Evolutionary conservation across 1,140 invertebrate species (phyloP), one percentile per base, ranked within the genome.

Genomic region (Bombus consobrinus): DNA sequence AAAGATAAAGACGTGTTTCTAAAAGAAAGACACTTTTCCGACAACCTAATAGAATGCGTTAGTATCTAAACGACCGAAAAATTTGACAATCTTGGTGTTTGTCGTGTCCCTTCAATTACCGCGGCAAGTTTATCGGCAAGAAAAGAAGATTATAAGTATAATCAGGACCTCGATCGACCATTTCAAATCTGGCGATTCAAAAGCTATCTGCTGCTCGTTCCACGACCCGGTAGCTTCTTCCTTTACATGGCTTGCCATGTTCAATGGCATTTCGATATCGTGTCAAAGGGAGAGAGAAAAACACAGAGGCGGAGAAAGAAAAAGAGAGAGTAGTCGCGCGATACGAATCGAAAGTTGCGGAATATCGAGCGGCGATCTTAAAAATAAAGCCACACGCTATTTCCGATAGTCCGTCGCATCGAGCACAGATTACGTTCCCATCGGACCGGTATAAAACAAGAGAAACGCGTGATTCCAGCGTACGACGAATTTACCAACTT

Each of bases 351-450:
- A 83, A 83, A 76, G 32, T 59, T 71, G 4, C 53, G 53, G n/a
- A 79, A 79, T 84, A 83, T 83, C 81, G 72, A 76, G 64, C 72
- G 57, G 37, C 39, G 47, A 79, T 84, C 76, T 84, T 84, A 84
- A 84, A 83, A 83, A 77, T 83, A 83, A 83, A 83, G 81, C 73
- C 74, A 37, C 81, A 68, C 81, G 81, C 81, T 76, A 68, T 83
- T 76, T 76, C 73, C 81, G 73, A 83, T 77, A 68, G 62, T 6
- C 32, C 13, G 34, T 69, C 59, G 71, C 73, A n/a, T n/a, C 25
- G 8, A 28, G 62, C 53, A 10, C 41, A 41, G 74, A 77, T 83
- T 83, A 74, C 75, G 81, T 41, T 68, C 12, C 73, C 73, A 83
- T 83, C 73, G 34, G 28, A 53, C 8, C 32, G 43, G 3, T n/a